phyloP scores from a whole-genome alignment of 1,140 invertebrate genomes.

The Pararge aegeria region DNA sequence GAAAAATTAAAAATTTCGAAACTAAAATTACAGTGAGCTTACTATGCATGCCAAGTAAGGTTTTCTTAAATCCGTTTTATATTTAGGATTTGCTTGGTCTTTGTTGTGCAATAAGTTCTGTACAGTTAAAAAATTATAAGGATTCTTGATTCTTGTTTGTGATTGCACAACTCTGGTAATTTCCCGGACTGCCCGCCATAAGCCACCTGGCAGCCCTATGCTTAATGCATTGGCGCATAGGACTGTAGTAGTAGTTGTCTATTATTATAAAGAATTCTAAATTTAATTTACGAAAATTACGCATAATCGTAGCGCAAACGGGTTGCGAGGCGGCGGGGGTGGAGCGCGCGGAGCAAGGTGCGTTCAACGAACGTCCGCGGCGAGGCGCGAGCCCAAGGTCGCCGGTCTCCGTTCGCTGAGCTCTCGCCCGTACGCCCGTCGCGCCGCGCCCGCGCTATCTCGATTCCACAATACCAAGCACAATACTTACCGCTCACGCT shows the following conservation, averaged over 20 bases:
- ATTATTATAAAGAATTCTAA: conserved; percentile 41
- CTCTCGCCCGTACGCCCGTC: conserved; percentile 34
- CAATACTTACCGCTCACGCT: too few species aligned
- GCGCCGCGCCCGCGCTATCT: conserved; percentile 58
- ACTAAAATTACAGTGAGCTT: too few species aligned
- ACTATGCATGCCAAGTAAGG: too few species aligned
- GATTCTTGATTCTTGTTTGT: too few species aligned
- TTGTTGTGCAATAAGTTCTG: too few species aligned
- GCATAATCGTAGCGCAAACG: conserved; percentile 50
- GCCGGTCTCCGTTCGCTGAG: conserved; percentile 5
- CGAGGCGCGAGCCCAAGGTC: conserved; percentile 66
- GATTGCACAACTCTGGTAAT: too few species aligned
- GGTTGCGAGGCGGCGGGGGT: conserved; percentile 39
- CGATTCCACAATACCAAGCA: not conserved
- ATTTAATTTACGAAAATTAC: conserved; percentile 49
- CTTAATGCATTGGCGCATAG: conserved; percentile 12
- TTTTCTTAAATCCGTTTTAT: too few species aligned
- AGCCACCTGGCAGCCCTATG: too few species aligned
- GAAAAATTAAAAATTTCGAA: too few species aligned
- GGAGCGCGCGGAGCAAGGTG: conserved; percentile 30
- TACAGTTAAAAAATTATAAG: too few species aligned
- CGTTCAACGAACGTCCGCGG: conserved; percentile 77
- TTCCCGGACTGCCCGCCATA: too few species aligned
- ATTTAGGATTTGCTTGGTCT: too few species aligned
- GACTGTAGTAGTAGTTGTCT: conserved; percentile 17